Evolutionary conservation across 2,888 invertebrate species (phyloP).

Genomic region (Neuroscelio doddi): DNA sequence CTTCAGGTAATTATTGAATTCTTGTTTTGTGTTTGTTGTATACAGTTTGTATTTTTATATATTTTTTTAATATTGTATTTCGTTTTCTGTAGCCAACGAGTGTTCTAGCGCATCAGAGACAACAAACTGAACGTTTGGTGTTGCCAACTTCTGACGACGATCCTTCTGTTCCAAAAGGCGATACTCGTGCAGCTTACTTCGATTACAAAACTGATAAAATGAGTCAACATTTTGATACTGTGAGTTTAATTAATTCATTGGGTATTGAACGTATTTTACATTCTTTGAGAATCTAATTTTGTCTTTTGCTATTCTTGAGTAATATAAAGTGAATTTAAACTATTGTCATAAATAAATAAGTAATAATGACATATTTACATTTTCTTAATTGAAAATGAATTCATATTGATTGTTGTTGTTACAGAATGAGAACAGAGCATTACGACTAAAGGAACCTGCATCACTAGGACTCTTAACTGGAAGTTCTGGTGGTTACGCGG

Average conservation of each 20-base stretch:
- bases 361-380: no score
- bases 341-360: no score
- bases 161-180: slow-evolving; percentile 75
- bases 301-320: no score
- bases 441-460: slow-evolving; percentile 78
- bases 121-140: slow-evolving; percentile 75
- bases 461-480: slow-evolving; percentile 72
- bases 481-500: slow-evolving; percentile 63
- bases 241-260: slow-evolving; percentile 69
- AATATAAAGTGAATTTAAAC: no score
- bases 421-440: slow-evolving; percentile 89
- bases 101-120: slow-evolving; percentile 85
- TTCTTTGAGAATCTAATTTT: no score
- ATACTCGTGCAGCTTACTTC: slow-evolving; percentile 83
- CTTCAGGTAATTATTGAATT: slow-evolving; percentile 76
- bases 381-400: no score
- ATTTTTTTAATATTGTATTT: slow-evolving; percentile 13
- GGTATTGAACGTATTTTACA: not conserved
- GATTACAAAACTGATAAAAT: slow-evolving; percentile 85
- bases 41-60: not conserved
- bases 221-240: slow-evolving; percentile 83
- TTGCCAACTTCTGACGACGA: slow-evolving; percentile 81
- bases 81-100: slow-evolving; percentile 82
- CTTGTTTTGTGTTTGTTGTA: not conserved
- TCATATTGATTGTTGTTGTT: slow-evolving; percentile 56